These are phyloP conservation scores for Drosophila lini DNA, from an alignment of 1,140 invertebrate species.

Conservation along the genomic window DNA sequence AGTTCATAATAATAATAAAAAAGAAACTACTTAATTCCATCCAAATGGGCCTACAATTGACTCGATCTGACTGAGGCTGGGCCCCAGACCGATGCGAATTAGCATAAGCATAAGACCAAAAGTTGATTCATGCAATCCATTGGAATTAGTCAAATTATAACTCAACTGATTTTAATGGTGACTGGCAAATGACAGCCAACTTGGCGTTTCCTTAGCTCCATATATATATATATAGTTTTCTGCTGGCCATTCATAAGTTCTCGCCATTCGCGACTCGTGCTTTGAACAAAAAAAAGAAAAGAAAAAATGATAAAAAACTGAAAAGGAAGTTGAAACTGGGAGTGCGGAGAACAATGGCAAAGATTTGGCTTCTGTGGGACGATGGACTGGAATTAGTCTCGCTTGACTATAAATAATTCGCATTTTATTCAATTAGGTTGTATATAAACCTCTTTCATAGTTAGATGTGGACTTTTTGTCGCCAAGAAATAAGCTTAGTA, in stretches of 20 bases:
- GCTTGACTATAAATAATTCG: constrained; percentile 34
- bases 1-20: constrained; percentile 61
- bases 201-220: constrained; percentile 14
- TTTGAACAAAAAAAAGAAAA: not conserved
- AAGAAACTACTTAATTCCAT: constrained; percentile 60
- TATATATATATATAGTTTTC: constrained; percentile 10
- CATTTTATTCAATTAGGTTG: constrained; percentile 42
- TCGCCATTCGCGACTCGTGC: constrained; percentile 42
- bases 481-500: not conserved
- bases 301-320: constrained; percentile 4
- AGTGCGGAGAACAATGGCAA: constrained; percentile 37
- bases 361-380: constrained; percentile 40
- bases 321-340: constrained; percentile 37
- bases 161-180: constrained; percentile 62
- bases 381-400: constrained; percentile 39
- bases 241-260: constrained; percentile 45
- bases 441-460: constrained; percentile 9
- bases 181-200: constrained; percentile 44
- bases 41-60: constrained; percentile 61
- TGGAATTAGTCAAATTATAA: constrained; percentile 78
- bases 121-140: constrained; percentile 66
- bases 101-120: constrained; percentile 68
- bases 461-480: constrained; percentile 2
- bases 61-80: constrained; percentile 37
- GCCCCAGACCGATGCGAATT: constrained; percentile 53